A percentile compares a stretch with the other conserved stretches of the same genome.
Conservation (phyloP, 2,113 vertebrate species). For the Zootoca vivipara region DNA sequence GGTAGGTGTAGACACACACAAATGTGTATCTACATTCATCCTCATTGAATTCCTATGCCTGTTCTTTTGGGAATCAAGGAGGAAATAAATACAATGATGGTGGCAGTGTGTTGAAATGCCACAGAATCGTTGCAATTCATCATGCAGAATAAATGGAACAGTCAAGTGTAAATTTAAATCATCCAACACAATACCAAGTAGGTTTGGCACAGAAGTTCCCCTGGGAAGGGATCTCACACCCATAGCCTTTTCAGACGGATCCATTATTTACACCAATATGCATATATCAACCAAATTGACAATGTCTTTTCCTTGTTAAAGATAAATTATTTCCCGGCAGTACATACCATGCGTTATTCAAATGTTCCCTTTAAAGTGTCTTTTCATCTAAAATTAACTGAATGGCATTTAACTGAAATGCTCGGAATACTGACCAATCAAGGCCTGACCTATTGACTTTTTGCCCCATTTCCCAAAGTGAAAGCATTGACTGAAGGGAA, state of each 20-base stretch:
- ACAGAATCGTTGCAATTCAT: slow-evolving; percentile 51
- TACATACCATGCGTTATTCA: slow-evolving; percentile 12
- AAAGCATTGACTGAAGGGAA: slow-evolving; percentile 46
- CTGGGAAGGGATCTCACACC: background rate
- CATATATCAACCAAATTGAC: slow-evolving; percentile 8
- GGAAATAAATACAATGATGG: slow-evolving; percentile 19
- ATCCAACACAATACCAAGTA: slow-evolving; percentile 41
- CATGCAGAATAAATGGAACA: slow-evolving; percentile 25
- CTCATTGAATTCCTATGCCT: background rate
- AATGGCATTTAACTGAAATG: slow-evolving; percentile 26
- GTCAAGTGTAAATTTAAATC: slow-evolving; percentile 49
- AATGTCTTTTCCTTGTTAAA: slow-evolving; percentile 24
- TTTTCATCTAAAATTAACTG: slow-evolving; percentile 30
- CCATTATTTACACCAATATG: slow-evolving; percentile 50
- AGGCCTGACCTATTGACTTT: background rate
- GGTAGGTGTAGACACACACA: too few species aligned
- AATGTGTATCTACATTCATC: background rate
- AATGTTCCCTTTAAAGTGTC: slow-evolving; percentile 32
- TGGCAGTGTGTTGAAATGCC: slow-evolving; percentile 27
- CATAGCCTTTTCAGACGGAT: slow-evolving; percentile 49
- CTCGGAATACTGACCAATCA: slow-evolving; percentile 17
- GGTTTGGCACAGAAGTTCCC: slow-evolving; percentile 36
- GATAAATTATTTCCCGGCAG: slow-evolving; percentile 29
- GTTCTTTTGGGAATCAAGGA: background rate
- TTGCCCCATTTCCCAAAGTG: slow-evolving; percentile 3